phyloP scores from a whole-genome alignment of 2,113 vertebrate genomes.

The Cephalopholis sonnerati region DNA sequence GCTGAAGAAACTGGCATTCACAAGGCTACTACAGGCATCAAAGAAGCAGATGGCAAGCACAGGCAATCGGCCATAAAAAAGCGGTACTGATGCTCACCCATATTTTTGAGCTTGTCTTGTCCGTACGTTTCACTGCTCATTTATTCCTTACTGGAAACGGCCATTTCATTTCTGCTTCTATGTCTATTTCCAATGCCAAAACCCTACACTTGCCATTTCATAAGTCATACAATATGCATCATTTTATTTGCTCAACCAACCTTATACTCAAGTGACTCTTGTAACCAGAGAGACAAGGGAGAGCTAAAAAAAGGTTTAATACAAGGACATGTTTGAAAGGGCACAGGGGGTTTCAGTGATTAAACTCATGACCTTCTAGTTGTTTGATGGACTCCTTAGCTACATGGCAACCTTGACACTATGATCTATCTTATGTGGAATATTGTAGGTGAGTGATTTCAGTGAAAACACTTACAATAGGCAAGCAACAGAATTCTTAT shows the following conservation, averaged over 20 bases:
- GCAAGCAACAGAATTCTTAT: background rate
- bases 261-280: slow-evolving; percentile 28
- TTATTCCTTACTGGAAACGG: slow-evolving; percentile 10
- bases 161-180: slow-evolving; percentile 8
- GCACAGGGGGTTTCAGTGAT: background rate
- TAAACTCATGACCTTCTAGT: background rate
- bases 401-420: background rate
- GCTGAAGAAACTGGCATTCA: slow-evolving; percentile 55
- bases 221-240: background rate
- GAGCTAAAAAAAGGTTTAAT: background rate
- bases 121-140: slow-evolving; percentile 25
- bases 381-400: background rate
- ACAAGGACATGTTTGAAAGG: background rate
- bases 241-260: slow-evolving; percentile 3
- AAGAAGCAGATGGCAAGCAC: slow-evolving; percentile 65
- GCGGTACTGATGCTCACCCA: slow-evolving; percentile 31
- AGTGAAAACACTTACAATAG: background rate
- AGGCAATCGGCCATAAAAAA: slow-evolving; percentile 57
- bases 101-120: slow-evolving; percentile 41
- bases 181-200: slow-evolving; percentile 6
- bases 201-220: background rate
- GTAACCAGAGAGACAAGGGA: background rate
- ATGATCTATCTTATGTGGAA: background rate
- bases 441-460: background rate
- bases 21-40: slow-evolving; percentile 47